Base-by-base conservation (phyloP, 2,797 vertebrate genomes). In the Bovichtus variegatus region DNA sequence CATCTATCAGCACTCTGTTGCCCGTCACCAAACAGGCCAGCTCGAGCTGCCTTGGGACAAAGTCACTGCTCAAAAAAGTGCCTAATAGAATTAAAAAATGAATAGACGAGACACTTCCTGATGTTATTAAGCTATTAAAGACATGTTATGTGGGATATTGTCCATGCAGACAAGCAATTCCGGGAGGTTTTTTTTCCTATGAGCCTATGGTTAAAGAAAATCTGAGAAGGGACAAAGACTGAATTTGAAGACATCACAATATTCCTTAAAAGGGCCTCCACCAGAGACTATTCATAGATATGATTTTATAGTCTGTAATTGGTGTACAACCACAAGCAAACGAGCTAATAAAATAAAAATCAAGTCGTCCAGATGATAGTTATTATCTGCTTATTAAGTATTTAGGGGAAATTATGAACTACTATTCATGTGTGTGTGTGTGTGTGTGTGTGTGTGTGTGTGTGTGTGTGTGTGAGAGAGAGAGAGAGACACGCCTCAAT, bases 1-100 rank as follows among this genome's bases (percentile, higher is more conserved):
- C 87, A 93, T 93, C 90, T 85, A 92, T 93, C 93, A 93, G 87
- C 87, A 84, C 89, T 86, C 89, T 88, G 87, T 68, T 78, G 85
- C 73, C 72, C 89, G 90, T 88, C 91, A 90, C 83, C 60, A 29
- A 80, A 66, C 72, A 55, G 69, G 72, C 54, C 76, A 78, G 38
- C 81, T 71, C 23, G 51, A 72, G 71, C 66, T 4, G 80, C 89
- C 84, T 70, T 57, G 25, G 76, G 89, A 84, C 80, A 79, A 83
- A 88, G 71, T 71, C 81, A 71, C 58, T 51, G 41, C 58, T 82
- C 50, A 66, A 70, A 86, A 72, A 71, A 83, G 25, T 57, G 62
- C 64, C 72, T 69, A 54, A 57, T 59, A 55, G 65, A 76, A 77
- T 77, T 66, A 58, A 74, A n/a, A 86, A 76, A 73, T 81, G 58